Base-by-base conservation (phyloP, 2,113 vertebrate species). In the Cricetomys ansorgei region DNA sequence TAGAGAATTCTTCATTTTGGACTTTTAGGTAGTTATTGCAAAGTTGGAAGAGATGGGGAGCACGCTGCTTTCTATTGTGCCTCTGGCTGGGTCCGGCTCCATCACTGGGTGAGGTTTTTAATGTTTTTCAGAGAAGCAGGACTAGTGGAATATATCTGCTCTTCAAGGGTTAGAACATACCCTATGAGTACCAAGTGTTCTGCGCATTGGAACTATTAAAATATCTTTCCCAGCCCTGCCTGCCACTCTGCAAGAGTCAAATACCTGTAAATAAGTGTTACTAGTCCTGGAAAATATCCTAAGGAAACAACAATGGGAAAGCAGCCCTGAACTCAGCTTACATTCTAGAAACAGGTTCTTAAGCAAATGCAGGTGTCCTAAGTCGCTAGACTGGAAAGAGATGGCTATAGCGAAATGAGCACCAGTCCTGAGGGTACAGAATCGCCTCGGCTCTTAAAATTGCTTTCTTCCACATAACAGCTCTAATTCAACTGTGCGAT, bases 1-100 rank as follows among this genome's bases (percentile, higher is more conserved):
- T 37, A 72, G 93, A 77, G 45, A 96, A 72, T 17, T 76, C 48
- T 87, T 37, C 19, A 95, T 83, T 92, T 65, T 90, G 21, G 88
- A 64, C 59, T 48, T 55, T 55, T 50, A 50, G 23, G 57, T 37
- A 17, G 43, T 65, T 16, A 57, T 27, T 76, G 17, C n/a, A 0
- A 3, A 23, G 64, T 40, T 70, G 31, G 59, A 48, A 57, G 75
- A 81, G 17, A 57, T 16, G 17, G 67, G 45, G 43, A 84, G 55
- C 62, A 5, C 76, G 77, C 29, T 17, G 43, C 77, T 87, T 50
- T 34, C n/a, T 8, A 3, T 0, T 34, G 37, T 59, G 40, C 31
- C 25, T 27, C 27, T 73, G n/a, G n/a, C 29, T 40, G 29, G 50
- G 50, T 88, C 53, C 5, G 34, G 27, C 40, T 50, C 72, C 2